Base-by-base conservation (phyloP, 2,113 vertebrate species). In the Aleadryas rufinucha region DNA sequence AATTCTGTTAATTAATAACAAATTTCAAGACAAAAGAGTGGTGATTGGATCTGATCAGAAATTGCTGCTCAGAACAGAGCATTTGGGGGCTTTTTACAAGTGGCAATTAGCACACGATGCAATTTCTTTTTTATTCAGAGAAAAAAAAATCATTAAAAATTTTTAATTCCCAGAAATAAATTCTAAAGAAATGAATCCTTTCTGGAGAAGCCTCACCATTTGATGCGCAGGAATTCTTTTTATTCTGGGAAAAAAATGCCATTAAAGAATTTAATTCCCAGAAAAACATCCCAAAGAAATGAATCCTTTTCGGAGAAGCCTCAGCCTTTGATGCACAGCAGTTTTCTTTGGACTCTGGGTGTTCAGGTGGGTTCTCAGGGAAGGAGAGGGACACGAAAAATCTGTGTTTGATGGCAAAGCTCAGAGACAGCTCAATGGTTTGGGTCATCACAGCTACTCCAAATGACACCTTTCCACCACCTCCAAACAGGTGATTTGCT, bases 1-100 rank as follows among this genome's bases (percentile, higher is more conserved):
- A 89, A 94, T 75, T 84, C 72, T 47, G 72, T 70, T 91, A 87
- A 95, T 94, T 91, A 94, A 93, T 89, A 89, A 53, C 71, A 63
- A 90, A 81, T 94, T 88, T 35, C 71, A 70, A 92, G 79, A 96
- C 90, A 92, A 92, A 89, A 54, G 83, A 77, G 45, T 37, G 60
- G 41, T 66, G 89, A 92, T 50, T 89, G 68, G 64, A 90, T 83
- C 63, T 66, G 79, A 88, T 86, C 86, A 95, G 79, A 86, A 75
- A 84, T 42, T 93, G 39, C 84, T 84, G 30, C 76, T 84, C 33
- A 74, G 71, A 95, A 77, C 41, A 68, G 70, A 83, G 59, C 15
- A 30, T 7, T 60, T 68, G 75, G 45, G 65, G 21, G 5, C 18
- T 59, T 77, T 77, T 83, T 60, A 63, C 52, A 95, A 94, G 87